A percentile compares a stretch with the other conserved stretches of the same genome.
These are phyloP conservation scores for Drosophila eugracilis DNA, from an alignment of 1,140 invertebrate genomes.

Conservation along the genomic window DNA sequence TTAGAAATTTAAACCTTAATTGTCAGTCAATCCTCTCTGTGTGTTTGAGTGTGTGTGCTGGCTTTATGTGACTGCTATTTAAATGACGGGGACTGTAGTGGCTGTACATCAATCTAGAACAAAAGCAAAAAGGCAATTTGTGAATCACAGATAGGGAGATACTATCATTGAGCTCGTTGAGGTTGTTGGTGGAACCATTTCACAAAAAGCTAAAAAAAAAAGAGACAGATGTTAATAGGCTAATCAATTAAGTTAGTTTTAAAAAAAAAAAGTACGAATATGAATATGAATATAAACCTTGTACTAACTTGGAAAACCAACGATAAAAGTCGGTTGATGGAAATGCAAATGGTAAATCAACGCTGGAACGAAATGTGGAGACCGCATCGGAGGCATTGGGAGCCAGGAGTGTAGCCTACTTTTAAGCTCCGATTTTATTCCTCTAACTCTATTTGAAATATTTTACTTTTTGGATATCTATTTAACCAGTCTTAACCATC, in stretches of 20 bases:
- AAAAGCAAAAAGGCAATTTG: constrained; percentile 6
- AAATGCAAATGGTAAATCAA: neutral
- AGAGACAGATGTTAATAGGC: constrained; percentile 13
- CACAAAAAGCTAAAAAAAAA: too few relatives aligned
- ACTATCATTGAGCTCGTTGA: constrained; percentile 3
- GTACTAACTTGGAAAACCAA: neutral
- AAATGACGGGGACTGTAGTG: neutral
- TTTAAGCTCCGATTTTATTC: constrained; percentile 32
- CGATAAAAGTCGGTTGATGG: neutral
- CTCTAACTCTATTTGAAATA: constrained; percentile 7
- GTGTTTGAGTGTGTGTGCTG: neutral
- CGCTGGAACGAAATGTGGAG: neutral
- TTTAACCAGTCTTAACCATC: constrained; percentile 5
- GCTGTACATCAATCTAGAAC: constrained; percentile 15
- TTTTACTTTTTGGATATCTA: constrained; percentile 26
- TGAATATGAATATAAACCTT: neutral
- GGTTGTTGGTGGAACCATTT: neutral
- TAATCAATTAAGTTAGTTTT: constrained; percentile 49
- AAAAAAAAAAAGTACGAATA: too few relatives aligned
- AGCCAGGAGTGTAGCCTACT: constrained; percentile 21
- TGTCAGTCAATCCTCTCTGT: neutral
- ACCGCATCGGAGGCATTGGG: constrained; percentile 2
- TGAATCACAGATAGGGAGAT: constrained; percentile 9
- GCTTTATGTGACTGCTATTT: neutral
- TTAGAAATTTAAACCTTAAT: too few relatives aligned